Evolutionary conservation across 2,797 vertebrate genomes (phyloP).

Genomic region (Ataeniobius toweri): DNA sequence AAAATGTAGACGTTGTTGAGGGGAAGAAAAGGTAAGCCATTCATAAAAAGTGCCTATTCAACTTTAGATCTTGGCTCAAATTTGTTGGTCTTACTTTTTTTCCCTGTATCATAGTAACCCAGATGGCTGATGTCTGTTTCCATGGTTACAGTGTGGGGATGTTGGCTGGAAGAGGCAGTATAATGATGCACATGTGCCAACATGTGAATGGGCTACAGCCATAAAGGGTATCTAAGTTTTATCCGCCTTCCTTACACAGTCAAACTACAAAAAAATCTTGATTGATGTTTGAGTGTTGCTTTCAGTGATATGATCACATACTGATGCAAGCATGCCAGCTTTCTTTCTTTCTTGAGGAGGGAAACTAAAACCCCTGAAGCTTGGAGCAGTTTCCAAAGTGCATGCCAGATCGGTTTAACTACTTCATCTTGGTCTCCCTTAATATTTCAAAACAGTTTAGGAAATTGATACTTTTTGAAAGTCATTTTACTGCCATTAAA

Average conservation of each 20-base stretch:
- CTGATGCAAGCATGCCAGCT: neutral
- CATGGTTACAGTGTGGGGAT: slow-evolving; percentile 36
- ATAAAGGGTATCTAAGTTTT: slow-evolving; percentile 9
- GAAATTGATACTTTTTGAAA: neutral
- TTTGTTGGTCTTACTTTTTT: slow-evolving; percentile 2
- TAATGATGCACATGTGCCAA: slow-evolving; percentile 20
- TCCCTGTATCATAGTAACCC: slow-evolving; percentile 13
- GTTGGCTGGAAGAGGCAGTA: slow-evolving; percentile 5
- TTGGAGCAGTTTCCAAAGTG: neutral
- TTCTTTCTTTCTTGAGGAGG: neutral
- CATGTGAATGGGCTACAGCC: slow-evolving; percentile 16
- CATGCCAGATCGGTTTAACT: neutral
- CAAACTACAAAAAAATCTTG: neutral
- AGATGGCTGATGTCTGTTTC: slow-evolving; percentile 41
- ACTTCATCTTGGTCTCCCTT: neutral
- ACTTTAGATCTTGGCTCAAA: slow-evolving; percentile 1
- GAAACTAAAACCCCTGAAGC: slow-evolving; percentile 4
- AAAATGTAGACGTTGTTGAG: neutral
- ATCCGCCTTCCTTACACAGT: slow-evolving; percentile 9
- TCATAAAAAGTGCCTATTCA: slow-evolving; percentile 5
- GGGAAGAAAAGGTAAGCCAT: neutral
- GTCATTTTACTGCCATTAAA: neutral
- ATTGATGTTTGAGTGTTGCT: slow-evolving; percentile 8
- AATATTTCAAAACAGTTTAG: neutral
- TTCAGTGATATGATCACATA: slow-evolving; percentile 6